A percentile compares a stretch with the other conserved stretches of the same genome.
These are phyloP conservation scores for Scaptomyza reducta DNA, from an alignment of 2,888 invertebrate species.

Conservation along the genomic window DNA sequence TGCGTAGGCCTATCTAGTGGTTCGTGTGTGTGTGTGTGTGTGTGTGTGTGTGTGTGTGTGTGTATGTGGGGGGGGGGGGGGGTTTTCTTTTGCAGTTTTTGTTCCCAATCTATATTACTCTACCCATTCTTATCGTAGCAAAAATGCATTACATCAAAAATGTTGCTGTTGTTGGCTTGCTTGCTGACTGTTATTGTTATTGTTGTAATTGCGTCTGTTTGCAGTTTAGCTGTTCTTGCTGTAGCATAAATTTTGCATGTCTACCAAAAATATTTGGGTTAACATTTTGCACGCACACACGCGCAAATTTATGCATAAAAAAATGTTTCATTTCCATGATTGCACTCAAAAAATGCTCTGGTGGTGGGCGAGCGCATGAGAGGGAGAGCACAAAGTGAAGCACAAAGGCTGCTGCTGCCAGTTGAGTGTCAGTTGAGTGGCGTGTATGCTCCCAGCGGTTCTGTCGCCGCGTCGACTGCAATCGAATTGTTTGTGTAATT, in stretches of 20 bases:
- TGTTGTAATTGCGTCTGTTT: slow-evolving; percentile 53
- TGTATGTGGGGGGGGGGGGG: no score
- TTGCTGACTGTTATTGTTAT: slow-evolving; percentile 25
- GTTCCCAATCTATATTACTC: neutral
- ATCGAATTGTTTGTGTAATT: slow-evolving; percentile 73
- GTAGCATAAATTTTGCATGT: slow-evolving; percentile 59
- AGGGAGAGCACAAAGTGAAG: slow-evolving; percentile 11
- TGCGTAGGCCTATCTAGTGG: slow-evolving; percentile 34
- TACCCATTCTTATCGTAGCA: slow-evolving; percentile 40
- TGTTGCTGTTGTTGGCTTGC: slow-evolving; percentile 31
- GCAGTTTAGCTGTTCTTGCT: slow-evolving; percentile 35
- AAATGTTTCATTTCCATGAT: slow-evolving; percentile 78
- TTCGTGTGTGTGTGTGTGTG: no score
- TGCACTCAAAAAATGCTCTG: slow-evolving; percentile 56
- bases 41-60: no score
- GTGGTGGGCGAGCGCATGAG: slow-evolving; percentile 2
- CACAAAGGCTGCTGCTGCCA: slow-evolving; percentile 27
- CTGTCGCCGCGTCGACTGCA: slow-evolving; percentile 52
- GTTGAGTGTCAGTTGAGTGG: slow-evolving; percentile 68
- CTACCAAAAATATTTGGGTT: slow-evolving; percentile 79
- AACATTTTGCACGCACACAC: slow-evolving; percentile 65
- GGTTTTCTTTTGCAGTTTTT: slow-evolving; percentile 27
- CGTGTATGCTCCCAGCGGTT: slow-evolving; percentile 57
- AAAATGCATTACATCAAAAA: slow-evolving; percentile 61
- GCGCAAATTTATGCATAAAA: slow-evolving; percentile 29